Conservation (phyloP, 2,113 vertebrate genomes). For the Alexandromys fortis region DNA sequence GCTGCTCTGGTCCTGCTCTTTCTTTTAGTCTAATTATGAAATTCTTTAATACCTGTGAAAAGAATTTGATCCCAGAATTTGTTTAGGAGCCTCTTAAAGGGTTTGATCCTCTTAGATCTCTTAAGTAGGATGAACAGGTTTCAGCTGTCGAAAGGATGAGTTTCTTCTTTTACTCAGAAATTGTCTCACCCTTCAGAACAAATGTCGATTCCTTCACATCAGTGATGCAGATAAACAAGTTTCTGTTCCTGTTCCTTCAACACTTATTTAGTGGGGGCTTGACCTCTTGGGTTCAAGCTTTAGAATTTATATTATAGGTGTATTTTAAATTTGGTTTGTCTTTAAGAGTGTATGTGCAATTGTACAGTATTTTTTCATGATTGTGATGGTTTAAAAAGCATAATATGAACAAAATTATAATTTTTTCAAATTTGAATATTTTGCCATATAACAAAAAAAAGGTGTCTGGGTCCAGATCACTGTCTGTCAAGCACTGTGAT, state of each 20-base stretch:
- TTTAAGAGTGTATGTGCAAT: background rate
- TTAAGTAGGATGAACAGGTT: conserved; percentile 15
- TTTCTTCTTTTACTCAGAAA: conserved; percentile 37
- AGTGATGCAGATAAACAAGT: conserved; percentile 2
- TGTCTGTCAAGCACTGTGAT: conserved; percentile 29
- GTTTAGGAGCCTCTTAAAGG: background rate
- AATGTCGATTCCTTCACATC: conserved; percentile 36
- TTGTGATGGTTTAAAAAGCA: conserved; percentile 21
- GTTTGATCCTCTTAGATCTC: conserved; percentile 36
- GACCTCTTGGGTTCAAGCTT: background rate
- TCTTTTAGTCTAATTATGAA: conserved; percentile 58
- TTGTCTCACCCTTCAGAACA: conserved; percentile 1
- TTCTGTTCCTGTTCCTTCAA: conserved; percentile 47
- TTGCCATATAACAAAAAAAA: conserved; percentile 43
- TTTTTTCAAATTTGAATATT: conserved; percentile 44
- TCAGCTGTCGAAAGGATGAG: background rate
- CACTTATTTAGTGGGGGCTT: conserved; percentile 46
- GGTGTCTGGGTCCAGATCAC: background rate
- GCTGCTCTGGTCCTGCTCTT: background rate
- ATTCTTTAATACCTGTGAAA: conserved; percentile 55
- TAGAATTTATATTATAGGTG: background rate
- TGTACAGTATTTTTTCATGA: conserved; percentile 15
- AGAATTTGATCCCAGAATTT: conserved; percentile 47
- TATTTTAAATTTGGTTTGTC: conserved; percentile 45
- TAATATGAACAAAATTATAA: conserved; percentile 8